Evolutionary conservation across 2,113 vertebrate species (phyloP).

Genomic region (Ctenomys sociabilis): DNA sequence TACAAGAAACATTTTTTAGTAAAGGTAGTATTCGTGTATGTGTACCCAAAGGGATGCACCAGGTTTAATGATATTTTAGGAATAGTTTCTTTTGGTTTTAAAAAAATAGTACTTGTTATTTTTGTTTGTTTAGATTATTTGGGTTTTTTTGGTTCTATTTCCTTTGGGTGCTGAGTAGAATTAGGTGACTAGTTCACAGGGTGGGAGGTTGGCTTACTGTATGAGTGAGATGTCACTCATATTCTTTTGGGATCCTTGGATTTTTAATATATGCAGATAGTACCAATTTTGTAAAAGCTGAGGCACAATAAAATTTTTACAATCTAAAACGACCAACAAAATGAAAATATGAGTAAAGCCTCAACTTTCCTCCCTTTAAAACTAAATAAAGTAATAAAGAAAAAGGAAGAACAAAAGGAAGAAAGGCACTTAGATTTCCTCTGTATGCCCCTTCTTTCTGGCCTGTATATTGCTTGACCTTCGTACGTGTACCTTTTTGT

Average conservation of each 20-base stretch:
- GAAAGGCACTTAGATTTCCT: background rate
- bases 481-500: background rate
- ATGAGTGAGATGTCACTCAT: background rate
- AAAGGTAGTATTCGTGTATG: background rate
- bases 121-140: background rate
- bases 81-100: background rate
- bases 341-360: background rate
- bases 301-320: background rate
- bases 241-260: background rate
- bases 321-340: background rate
- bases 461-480: background rate
- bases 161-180: background rate
- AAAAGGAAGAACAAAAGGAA: background rate
- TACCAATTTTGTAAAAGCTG: background rate
- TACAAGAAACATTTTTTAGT: background rate
- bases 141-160: background rate
- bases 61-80: background rate
- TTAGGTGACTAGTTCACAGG: background rate
- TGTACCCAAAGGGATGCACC: background rate
- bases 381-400: background rate
- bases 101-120: background rate
- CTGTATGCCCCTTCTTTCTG: background rate
- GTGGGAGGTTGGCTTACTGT: background rate
- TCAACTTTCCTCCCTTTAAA: background rate
- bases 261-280: background rate